phyloP scores from a whole-genome alignment of 1,140 invertebrate species.

The Lordiphosa mommai region DNA sequence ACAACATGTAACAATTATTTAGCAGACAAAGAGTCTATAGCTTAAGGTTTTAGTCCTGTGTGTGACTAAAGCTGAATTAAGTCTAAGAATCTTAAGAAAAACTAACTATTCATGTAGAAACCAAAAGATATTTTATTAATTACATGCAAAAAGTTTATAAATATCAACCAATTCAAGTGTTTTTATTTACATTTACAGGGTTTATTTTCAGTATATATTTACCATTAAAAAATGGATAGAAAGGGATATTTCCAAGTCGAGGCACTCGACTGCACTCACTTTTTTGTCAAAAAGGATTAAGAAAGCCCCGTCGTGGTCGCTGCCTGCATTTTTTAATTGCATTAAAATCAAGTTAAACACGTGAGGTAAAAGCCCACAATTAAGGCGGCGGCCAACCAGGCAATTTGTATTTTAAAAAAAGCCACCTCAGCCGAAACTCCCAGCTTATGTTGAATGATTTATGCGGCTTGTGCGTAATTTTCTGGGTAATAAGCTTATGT shows the following conservation, averaged over 20 bases:
- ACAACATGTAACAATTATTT: conserved; percentile 7
- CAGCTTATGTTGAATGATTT: conserved; percentile 61
- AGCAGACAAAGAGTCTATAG: conserved; percentile 53
- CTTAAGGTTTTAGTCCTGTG: conserved; percentile 47
- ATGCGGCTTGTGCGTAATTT: conserved; percentile 53
- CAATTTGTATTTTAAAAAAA: conserved; percentile 52
- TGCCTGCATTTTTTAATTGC: conserved; percentile 35
- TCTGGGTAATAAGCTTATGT: conserved; percentile 27
- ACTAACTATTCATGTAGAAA: conserved; percentile 40
- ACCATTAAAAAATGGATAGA: too few species aligned
- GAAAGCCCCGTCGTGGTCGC: not conserved
- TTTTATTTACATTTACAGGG: too few species aligned
- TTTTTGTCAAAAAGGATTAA: not conserved
- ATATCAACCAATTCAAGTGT: not conserved
- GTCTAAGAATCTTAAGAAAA: conserved; percentile 24
- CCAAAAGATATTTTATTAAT: conserved; percentile 69
- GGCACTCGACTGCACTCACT: too few species aligned
- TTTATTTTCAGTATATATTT: not conserved
- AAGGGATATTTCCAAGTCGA: too few species aligned
- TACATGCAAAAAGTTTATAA: conserved; percentile 16
- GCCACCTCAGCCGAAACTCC: conserved; percentile 5
- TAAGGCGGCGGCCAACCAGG: conserved; percentile 37
- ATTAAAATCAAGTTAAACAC: conserved; percentile 31
- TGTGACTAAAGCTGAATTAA: conserved; percentile 45
- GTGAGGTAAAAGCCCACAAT: conserved; percentile 28